Base-by-base conservation (phyloP, 2,888 invertebrate genomes). In the Empis livida region DNA sequence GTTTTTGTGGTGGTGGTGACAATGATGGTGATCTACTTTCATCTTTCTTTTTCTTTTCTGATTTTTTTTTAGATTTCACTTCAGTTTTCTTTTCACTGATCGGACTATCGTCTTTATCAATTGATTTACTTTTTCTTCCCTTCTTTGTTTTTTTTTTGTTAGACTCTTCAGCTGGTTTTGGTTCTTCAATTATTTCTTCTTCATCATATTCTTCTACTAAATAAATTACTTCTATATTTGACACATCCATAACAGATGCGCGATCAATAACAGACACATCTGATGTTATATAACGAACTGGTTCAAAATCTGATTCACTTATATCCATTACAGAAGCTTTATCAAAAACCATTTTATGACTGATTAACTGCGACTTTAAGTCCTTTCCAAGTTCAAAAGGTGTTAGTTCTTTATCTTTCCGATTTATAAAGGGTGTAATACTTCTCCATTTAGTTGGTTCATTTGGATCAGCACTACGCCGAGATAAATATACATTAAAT, bases 221-320 rank as follows among this genome's bases (percentile, higher is more conserved):
- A 14, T 41, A 41, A 9, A 41, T 20, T 14, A 41, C 27, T 41
- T 41, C 41, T 8, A 41, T 17, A 27, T 41, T 41, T 23, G 41
- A 41, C 14, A 41, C n/a, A 14, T 41, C 41, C 41, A 41, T 41
- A 14, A 41, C 41, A 41, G 41, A 41, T 13, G 41, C 41, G n/a
- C 41, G 41, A 27, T 41, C 41, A 20, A 41, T 3, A 14, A 14
- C 41, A 6, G 41, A 20, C 2, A n/a, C 27, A 41, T 41, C 41
- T 11, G 41, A 41, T 14, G 41, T 41, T 27, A 41, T 41, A 27
- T 23, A 41, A 3, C 41, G 20, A 10, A 5, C 41, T 23, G 41
- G 41, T 27, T 41, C 41, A 27, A 20, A 41, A 23, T 23, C 23
- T n/a, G 20, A 13, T 9, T 41, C 41, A 27, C 23, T 20, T 3